Conservation (phyloP, 2,797 vertebrate species). For the Pogonophryne albipinna region DNA sequence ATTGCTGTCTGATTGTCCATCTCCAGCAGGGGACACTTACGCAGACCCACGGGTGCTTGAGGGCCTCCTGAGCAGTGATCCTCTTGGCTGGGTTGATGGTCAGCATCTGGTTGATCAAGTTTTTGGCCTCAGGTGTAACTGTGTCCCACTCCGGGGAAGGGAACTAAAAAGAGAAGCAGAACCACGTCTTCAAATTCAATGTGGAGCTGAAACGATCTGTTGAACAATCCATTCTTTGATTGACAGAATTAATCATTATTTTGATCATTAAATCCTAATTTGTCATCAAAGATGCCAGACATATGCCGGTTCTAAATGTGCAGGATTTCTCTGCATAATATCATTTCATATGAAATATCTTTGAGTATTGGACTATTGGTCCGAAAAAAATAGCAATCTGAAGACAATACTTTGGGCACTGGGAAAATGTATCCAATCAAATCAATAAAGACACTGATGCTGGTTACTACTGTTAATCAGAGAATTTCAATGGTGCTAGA, state of each 20-base stretch:
- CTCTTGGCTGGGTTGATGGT: slow-evolving; percentile 98
- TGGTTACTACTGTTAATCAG: too few species aligned
- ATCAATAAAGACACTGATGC: too few species aligned
- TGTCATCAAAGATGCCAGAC: not conserved
- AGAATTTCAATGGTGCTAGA: too few species aligned
- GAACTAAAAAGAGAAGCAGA: slow-evolving; percentile 82
- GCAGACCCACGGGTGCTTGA: slow-evolving; percentile 99
- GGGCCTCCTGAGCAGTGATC: slow-evolving; percentile 97
- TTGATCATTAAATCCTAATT: too few species aligned
- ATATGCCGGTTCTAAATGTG: not conserved
- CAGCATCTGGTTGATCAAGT: slow-evolving; percentile 99
- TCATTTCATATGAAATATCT: too few species aligned
- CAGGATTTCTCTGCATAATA: too few species aligned
- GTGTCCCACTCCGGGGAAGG: slow-evolving; percentile 98
- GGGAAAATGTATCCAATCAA: too few species aligned
- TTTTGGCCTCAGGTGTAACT: slow-evolving; percentile 97
- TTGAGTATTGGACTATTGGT: too few species aligned
- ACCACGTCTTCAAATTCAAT: not conserved
- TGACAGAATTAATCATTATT: not conserved
- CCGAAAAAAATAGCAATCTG: too few species aligned
- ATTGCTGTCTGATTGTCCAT: not conserved
- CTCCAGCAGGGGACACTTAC: slow-evolving; percentile 85
- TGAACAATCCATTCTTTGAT: not conserved
- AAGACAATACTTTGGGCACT: too few species aligned
- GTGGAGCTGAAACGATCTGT: not conserved